Base-by-base conservation (phyloP, 2,797 vertebrate species). In the Anguilla megastoma region DNA sequence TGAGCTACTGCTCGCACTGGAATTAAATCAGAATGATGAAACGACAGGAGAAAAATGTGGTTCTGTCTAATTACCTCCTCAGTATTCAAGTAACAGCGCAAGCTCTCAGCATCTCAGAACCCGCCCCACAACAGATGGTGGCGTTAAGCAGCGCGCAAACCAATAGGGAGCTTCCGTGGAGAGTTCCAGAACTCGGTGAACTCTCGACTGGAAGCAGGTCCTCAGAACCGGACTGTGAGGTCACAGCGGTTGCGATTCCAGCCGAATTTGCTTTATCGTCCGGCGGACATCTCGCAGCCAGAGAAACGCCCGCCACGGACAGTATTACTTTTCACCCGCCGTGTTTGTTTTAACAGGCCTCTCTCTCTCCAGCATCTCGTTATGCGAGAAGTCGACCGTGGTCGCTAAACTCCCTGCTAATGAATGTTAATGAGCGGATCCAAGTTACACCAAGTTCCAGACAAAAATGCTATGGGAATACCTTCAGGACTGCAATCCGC, bases 401-500 rank as follows among this genome's bases (percentile, higher is more conserved):
- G 16, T 85, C 27, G 27, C 84, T 52, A 48, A 45, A 30, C 58
- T 56, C 33, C 18, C 58, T 5, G 85, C 85, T 74, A 50, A 56
- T 48, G 60, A 27, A 30, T 27, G 63, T 52, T 69, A 52, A 52
- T 30, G 41, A 24, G 24, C 36, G 10, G 16, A 27, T 24, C 8
- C 7, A 52, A 18, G n/a, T 24, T 27, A 16, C 74, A 45, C 74
- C 14, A 45, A 41, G 41, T 88, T 30, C 54, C n/a, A 27, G n/a
- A 85, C 41, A 41, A 16, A 0, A 80, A 21, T 7, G 74, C 16
- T 21, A 21, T 21, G 18, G 2, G n/a, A 45, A 18, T 33, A 91
- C 89, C 89, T 84, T 88, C 91, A 85, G 2, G 36, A 56, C 63
- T 71, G 84, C 93, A 12, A 52, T 52, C 50, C 50, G 50, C 50